These are phyloP conservation scores for Dipodomys stephensi DNA, from an alignment of 2,113 vertebrate genomes.

Conservation along the genomic window DNA sequence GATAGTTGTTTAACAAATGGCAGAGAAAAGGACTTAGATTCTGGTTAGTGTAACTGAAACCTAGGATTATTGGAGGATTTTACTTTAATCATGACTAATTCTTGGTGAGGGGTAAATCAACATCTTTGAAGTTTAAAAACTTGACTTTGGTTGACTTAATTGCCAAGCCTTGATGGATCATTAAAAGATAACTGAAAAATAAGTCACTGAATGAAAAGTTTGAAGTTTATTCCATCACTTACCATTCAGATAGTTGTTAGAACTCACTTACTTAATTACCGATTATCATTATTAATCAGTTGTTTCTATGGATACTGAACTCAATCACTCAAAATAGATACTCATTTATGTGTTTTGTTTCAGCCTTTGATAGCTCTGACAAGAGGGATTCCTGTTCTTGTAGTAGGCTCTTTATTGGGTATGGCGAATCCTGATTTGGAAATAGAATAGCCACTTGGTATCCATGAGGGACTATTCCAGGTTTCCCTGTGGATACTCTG, in stretches of 20 bases:
- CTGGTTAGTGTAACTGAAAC: neutral
- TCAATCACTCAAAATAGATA: conserved; percentile 59
- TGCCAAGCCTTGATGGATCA: conserved; percentile 5
- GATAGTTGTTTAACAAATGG: neutral
- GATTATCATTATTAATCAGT: conserved; percentile 64
- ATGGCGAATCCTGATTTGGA: neutral
- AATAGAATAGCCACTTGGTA: neutral
- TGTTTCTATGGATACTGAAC: conserved; percentile 69
- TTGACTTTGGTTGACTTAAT: conserved; percentile 51
- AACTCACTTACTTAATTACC: conserved; percentile 73
- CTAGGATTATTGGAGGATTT: neutral
- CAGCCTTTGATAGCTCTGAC: neutral
- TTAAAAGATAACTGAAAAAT: conserved; percentile 41
- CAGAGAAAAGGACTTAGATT: neutral
- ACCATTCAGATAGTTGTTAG: conserved; percentile 62
- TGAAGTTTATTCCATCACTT: conserved; percentile 60
- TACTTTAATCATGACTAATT: neutral
- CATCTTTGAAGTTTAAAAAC: conserved; percentile 43
- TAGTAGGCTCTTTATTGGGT: neutral
- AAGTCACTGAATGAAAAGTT: conserved; percentile 36
- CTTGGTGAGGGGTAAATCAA: conserved; percentile 17
- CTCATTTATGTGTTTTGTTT: conserved; percentile 50
- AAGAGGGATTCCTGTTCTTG: neutral
- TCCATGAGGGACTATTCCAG: no score
- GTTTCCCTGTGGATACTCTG: neutral